Evolutionary conservation across 2,888 invertebrate species (phyloP).

Genomic region (Megaustenia siamemsis): DNA sequence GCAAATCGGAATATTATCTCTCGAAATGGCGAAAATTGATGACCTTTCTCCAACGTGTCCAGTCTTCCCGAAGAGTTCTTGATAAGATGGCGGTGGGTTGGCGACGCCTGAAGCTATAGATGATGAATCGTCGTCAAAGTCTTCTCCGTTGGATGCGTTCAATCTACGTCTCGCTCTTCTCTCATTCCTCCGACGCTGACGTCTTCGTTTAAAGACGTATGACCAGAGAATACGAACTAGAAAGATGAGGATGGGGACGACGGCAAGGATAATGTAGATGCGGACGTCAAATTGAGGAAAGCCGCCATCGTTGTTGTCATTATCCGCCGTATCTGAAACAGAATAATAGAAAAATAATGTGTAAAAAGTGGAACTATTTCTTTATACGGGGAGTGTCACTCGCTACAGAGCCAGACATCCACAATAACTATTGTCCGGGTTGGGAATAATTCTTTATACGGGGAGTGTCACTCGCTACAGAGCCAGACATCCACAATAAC

Average conservation of each 20-base stretch:
- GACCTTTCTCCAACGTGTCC: neutral
- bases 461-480: too few species aligned
- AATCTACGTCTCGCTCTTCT: constrained; percentile 12
- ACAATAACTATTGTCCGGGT: too few species aligned
- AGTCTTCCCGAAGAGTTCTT: constrained; percentile 50
- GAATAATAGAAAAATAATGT: neutral
- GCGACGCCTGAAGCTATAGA: constrained; percentile 49
- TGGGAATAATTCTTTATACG: too few species aligned
- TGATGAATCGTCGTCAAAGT: constrained; percentile 30
- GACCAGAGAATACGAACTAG: constrained; percentile 56
- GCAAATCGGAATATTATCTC: constrained; percentile 31
- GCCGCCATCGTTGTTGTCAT: constrained; percentile 1
- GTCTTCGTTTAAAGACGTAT: constrained; percentile 51
- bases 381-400: too few species aligned
- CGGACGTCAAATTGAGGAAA: constrained; percentile 56
- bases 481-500: too few species aligned
- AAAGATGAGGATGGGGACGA: constrained; percentile 56
- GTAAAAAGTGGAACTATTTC: too few species aligned
- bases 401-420: too few species aligned
- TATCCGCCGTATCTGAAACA: constrained; percentile 10
- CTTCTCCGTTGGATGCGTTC: constrained; percentile 5
- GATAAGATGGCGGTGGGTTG: constrained; percentile 55
- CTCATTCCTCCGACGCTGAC: constrained; percentile 35
- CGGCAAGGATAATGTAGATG: constrained; percentile 60
- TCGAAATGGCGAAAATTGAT: constrained; percentile 48